Conservation (phyloP, 1,140 invertebrate genomes). For the Charaxes varanes region DNA sequence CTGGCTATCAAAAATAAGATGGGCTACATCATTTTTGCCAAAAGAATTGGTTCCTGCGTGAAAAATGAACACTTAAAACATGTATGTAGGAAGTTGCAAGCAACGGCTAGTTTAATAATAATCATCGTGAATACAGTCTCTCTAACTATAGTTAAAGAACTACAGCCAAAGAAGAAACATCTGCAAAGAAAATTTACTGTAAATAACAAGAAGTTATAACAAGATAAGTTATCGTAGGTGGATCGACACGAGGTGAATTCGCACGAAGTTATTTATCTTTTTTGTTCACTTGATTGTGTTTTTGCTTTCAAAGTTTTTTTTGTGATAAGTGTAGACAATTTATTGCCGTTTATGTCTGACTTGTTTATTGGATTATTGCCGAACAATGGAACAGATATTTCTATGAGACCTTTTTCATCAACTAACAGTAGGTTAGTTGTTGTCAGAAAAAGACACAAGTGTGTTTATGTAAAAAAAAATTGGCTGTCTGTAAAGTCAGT, state of each 20-base stretch:
- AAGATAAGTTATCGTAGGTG: constrained; percentile 6
- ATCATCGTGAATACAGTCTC: too few relatives aligned
- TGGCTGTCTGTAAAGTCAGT: too few relatives aligned
- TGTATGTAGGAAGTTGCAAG: too few relatives aligned
- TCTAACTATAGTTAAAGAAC: neutral
- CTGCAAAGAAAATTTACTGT: neutral
- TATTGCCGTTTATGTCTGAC: constrained; percentile 5
- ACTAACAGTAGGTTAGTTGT: too few relatives aligned
- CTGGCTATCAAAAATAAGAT: too few relatives aligned
- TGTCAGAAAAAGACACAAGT: too few relatives aligned
- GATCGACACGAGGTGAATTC: constrained; percentile 5
- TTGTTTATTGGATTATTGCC: neutral
- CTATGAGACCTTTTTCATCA: too few relatives aligned
- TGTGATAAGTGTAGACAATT: constrained; percentile 4
- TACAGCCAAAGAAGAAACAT: neutral
- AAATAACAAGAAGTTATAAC: constrained; percentile 5
- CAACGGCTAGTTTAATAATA: too few relatives aligned
- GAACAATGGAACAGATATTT: neutral
- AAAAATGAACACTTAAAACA: too few relatives aligned
- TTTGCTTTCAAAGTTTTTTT: neutral
- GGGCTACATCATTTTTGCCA: too few relatives aligned
- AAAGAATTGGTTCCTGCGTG: too few relatives aligned
- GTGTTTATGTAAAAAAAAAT: too few relatives aligned
- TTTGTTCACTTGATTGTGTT: constrained; percentile 5
- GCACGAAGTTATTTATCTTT: constrained; percentile 4